Conservation (phyloP, 2,797 vertebrate species). For the Potorous gilbertii region DNA sequence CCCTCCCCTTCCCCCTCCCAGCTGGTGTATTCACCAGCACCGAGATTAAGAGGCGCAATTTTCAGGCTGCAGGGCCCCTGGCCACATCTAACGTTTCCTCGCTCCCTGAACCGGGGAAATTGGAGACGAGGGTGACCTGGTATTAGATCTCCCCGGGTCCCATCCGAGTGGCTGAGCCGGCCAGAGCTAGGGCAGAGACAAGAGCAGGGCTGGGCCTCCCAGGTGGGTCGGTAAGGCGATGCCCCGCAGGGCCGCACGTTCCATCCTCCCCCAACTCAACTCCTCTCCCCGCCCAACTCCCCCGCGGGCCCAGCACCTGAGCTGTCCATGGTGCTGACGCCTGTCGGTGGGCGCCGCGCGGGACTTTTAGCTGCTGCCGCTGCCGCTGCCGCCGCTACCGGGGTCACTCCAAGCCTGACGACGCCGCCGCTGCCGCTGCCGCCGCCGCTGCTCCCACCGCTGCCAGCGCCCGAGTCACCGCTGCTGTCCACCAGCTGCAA, state of each 20-base stretch:
- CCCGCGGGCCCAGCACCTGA: conserved; percentile 88
- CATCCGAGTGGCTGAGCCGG: neutral
- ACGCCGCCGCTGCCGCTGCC: conserved; percentile 82
- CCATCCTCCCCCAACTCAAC: neutral
- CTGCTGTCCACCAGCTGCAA: conserved; percentile 98
- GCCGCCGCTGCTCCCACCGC: conserved; percentile 79
- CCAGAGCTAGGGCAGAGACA: neutral
- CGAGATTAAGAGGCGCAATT: conserved; percentile 68
- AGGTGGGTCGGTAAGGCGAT: neutral
- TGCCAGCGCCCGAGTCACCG: conserved; percentile 88
- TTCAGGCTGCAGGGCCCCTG: conserved; percentile 59
- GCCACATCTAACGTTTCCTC: conserved; percentile 50
- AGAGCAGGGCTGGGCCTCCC: neutral
- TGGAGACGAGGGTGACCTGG: conserved; percentile 49
- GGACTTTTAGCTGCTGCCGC: conserved; percentile 82
- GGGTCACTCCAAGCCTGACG: conserved; percentile 84
- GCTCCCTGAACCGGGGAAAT: conserved; percentile 54
- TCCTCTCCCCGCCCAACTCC: neutral
- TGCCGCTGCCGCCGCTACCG: conserved; percentile 84
- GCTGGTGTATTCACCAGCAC: conserved; percentile 47
- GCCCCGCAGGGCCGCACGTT: neutral
- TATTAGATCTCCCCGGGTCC: conserved; percentile 27
- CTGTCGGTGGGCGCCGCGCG: conserved; percentile 88
- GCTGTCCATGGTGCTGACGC: conserved; percentile 99
- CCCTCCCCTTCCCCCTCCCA: conserved; percentile 46